Evolutionary conservation across 2,797 vertebrate genomes (phyloP), one percentile per base, ranked within the genome.

Genomic region (Danio albolineatus): DNA sequence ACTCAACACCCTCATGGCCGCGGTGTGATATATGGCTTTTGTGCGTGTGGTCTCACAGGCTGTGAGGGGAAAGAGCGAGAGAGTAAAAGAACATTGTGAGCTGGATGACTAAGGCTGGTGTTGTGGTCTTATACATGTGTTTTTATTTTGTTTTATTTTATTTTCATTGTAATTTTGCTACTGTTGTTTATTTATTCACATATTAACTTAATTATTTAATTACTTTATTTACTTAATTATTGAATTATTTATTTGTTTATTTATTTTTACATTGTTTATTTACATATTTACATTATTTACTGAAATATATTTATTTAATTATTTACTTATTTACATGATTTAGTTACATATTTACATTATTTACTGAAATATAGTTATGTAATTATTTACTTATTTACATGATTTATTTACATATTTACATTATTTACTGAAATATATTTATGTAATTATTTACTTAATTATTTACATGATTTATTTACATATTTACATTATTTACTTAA

Each of bases 11-110:
- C 76, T 83, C 13, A 17, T 84, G 85, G 53, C 79, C 88, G 84
- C 17, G 39, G 72, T 44, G 49, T 91, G 86, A 89, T 88, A 66
- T 89, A 90, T 89, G 79, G 70, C 83, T 90, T 84, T 90, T 83
- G 84, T 90, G 87, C 89, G 88, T 88, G 82, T 84, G 84, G 81
- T 43, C 65, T 43, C n/a, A 16, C 28, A 41, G 36, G 48, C 65
- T 60, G 13, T 48, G 44, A 78, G 44, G 28, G 36, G 13, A 78
- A 21, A 12, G 36, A 60, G 3, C 51, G 65, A 69, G 43, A 48
- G 51, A 7, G 46, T 74, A 28, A 78, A 69, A 48, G 43, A 38
- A 70, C 5, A 9, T 13, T 5, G 9, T 73, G 19, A 28, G 60
- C 56, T 38, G 48, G 53, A 21, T 4, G 53, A 46, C 19, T 76